phyloP scores from a whole-genome alignment of 2,888 invertebrate species.

The Tineola bisselliella region DNA sequence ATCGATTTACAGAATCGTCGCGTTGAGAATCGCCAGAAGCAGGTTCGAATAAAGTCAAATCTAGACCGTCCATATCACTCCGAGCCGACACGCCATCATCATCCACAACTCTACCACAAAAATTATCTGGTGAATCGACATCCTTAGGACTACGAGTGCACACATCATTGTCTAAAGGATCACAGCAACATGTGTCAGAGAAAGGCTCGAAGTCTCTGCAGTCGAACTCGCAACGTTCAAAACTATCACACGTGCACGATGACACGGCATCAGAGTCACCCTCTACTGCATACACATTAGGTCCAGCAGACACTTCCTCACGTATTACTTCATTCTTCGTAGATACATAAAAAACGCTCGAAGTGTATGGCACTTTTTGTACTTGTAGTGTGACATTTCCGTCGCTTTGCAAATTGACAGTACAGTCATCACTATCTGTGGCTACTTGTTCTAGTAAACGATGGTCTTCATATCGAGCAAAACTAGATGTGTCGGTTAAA shows the following conservation, averaged over 20 bases:
- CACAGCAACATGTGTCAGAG: slow-evolving; percentile 70
- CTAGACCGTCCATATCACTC: slow-evolving; percentile 74
- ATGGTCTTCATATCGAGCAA: slow-evolving; percentile 58
- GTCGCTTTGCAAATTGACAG: slow-evolving; percentile 31
- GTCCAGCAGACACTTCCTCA: slow-evolving; percentile 36
- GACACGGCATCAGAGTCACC: slow-evolving; percentile 60
- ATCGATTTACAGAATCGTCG: slow-evolving; percentile 17
- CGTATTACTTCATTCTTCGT: slow-evolving; percentile 36
- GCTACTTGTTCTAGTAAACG: slow-evolving; percentile 37
- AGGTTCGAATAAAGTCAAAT: slow-evolving; percentile 73
- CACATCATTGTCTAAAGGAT: slow-evolving; percentile 56
- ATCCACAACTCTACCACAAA: slow-evolving; percentile 45
- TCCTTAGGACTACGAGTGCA: slow-evolving; percentile 62
- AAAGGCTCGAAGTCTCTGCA: slow-evolving; percentile 69
- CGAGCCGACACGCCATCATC: slow-evolving; percentile 55
- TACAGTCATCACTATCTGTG: slow-evolving; percentile 22
- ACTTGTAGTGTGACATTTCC: slow-evolving; percentile 40
- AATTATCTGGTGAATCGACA: slow-evolving; percentile 58
- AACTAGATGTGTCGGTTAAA: slow-evolving; percentile 60
- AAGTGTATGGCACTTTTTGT: slow-evolving; percentile 56
- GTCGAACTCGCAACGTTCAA: slow-evolving; percentile 66
- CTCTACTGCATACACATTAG: slow-evolving; percentile 45
- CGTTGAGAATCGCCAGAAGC: slow-evolving; percentile 45
- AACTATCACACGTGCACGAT: slow-evolving; percentile 65
- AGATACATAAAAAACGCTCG: slow-evolving; percentile 53